A percentile compares a stretch with the other conserved stretches of the same genome.
phyloP scores from a whole-genome alignment of 2,113 vertebrate species.

The Crypturellus undulatus region DNA sequence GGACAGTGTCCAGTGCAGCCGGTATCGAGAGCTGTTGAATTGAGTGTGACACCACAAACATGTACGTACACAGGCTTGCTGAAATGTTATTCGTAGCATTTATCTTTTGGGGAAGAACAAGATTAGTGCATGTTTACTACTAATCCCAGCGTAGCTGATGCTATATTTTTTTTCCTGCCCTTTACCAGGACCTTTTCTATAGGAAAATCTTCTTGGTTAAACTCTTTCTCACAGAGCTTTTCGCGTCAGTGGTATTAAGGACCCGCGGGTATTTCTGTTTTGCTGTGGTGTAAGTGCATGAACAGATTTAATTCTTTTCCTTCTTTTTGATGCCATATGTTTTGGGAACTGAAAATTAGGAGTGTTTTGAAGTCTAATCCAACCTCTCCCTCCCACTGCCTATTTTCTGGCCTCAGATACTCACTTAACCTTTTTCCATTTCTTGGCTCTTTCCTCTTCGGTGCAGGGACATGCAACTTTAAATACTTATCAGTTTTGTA shows the following conservation, averaged over 20 bases:
- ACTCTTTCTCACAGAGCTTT: not conserved
- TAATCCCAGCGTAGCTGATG: not conserved
- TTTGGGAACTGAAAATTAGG: conserved; percentile 10
- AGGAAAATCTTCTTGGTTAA: not conserved
- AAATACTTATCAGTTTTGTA: conserved; percentile 17
- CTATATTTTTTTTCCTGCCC: not conserved
- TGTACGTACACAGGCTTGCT: not conserved
- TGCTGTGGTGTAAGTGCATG: not conserved
- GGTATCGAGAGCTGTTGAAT: not conserved
- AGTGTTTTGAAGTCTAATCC: conserved; percentile 15
- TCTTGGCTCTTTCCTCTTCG: not conserved
- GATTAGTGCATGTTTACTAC: not conserved
- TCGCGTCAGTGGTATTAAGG: not conserved
- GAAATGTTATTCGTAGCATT: not conserved
- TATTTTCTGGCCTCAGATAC: conserved; percentile 7
- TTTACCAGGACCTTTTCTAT: not conserved
- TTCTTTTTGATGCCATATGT: conserved; percentile 6
- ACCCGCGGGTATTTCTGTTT: conserved; percentile 24
- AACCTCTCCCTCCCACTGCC: not conserved
- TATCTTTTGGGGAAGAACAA: not conserved
- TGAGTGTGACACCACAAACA: not conserved
- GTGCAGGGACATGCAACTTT: not conserved
- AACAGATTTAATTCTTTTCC: conserved; percentile 7
- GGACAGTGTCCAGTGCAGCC: not conserved
- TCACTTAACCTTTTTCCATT: conserved; percentile 42